Percentiles rank a stretch among this genome's conserved stretches.
Evolutionary conservation across 2,888 invertebrate species (phyloP).

Genomic region (Cosmorhoe ocellata): DNA sequence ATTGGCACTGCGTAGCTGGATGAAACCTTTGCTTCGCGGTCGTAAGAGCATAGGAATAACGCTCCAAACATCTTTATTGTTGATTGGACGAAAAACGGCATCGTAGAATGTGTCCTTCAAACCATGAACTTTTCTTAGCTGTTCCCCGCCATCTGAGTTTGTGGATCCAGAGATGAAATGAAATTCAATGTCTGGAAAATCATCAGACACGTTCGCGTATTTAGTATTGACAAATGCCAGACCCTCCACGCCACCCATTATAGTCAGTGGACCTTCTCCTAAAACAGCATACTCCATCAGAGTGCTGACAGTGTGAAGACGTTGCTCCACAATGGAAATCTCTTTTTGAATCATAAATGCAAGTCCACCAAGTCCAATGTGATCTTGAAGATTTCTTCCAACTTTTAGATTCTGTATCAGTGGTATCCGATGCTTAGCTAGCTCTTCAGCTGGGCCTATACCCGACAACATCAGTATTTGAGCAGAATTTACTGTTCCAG

Average conservation of each 20-base stretch:
- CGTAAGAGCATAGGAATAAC: constrained; percentile 92
- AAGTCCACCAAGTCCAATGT: constrained; percentile 92
- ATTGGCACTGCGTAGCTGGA: constrained; percentile 90
- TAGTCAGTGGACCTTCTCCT: constrained; percentile 92
- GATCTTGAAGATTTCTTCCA: constrained; percentile 94
- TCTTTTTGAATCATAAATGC: constrained; percentile 91
- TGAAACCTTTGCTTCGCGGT: constrained; percentile 91
- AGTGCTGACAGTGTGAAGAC: constrained; percentile 90
- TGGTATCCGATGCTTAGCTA: constrained; percentile 89
- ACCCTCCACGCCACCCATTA: constrained; percentile 94
- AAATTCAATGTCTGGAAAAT: constrained; percentile 95
- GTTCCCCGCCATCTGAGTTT: constrained; percentile 92
- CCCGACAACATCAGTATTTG: constrained; percentile 97
- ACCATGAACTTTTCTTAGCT: constrained; percentile 90
- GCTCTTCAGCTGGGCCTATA: constrained; percentile 88
- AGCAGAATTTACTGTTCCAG: constrained; percentile 96
- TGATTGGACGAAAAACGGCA: constrained; percentile 88
- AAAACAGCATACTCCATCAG: constrained; percentile 92
- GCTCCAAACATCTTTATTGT: constrained; percentile 91
- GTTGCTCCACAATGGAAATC: constrained; percentile 89
- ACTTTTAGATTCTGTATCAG: constrained; percentile 91
- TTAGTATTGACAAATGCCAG: constrained; percentile 95
- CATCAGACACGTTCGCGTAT: constrained; percentile 89
- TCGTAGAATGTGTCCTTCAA: constrained; percentile 88
- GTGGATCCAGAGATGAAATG: constrained; percentile 94